phyloP scores from a whole-genome alignment of 2,113 vertebrate genomes.

The Phyllostomus hastatus region DNA sequence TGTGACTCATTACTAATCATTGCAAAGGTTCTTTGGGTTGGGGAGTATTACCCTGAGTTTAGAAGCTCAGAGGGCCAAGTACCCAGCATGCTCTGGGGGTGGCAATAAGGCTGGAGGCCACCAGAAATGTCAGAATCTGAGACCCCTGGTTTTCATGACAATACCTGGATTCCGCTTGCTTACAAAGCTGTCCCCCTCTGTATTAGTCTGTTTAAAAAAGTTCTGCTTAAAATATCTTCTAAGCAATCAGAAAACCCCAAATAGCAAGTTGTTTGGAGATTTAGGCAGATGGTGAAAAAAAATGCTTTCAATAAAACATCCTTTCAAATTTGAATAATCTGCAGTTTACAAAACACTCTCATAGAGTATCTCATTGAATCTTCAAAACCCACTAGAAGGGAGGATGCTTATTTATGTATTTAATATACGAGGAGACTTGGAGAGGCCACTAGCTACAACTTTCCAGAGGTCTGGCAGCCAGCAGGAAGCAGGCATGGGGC shows the following conservation, averaged over 20 bases:
- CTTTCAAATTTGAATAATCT: not conserved
- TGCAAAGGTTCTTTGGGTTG: not conserved
- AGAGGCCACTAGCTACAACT: slow-evolving; percentile 16
- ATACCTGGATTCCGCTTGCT: not conserved
- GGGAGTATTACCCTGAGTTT: not conserved
- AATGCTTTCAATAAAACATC: not conserved
- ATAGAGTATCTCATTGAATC: not conserved
- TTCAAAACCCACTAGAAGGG: not conserved
- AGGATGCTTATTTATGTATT: not conserved
- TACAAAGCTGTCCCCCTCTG: not conserved
- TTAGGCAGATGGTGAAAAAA: not conserved
- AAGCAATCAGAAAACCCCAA: not conserved
- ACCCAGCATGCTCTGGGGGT: not conserved
- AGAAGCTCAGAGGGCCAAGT: not conserved
- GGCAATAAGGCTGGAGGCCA: not conserved
- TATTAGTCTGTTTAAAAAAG: not conserved
- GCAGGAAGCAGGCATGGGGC: not conserved
- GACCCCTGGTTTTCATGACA: not conserved
- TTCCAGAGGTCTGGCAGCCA: not conserved
- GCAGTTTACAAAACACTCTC: not conserved
- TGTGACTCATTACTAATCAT: not conserved
- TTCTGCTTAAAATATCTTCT: not conserved
- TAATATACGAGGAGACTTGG: not conserved
- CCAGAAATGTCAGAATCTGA: not conserved
- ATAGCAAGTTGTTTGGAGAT: not conserved